Evolutionary conservation across 2,888 invertebrate species (phyloP), one percentile per base, ranked within the genome.

Genomic region (Drosophila histrio): DNA sequence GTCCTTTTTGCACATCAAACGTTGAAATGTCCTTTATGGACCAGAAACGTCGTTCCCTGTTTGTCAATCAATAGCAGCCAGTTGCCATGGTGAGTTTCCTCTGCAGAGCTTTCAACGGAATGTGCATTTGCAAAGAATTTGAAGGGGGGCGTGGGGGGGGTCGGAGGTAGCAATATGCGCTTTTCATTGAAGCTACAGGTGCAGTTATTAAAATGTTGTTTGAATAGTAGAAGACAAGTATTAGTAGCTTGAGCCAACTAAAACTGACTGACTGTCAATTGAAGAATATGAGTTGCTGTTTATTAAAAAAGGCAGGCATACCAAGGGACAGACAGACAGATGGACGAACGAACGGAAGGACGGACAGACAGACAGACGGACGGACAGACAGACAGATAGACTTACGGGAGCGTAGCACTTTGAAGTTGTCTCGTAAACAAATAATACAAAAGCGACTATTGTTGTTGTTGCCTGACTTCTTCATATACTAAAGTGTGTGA

Each of bases 381-480:
- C 30, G 6, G 8, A 6, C 11, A 30, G 38, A 9, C 5, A 11
- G 8, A 3, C 21, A 19, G 11, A 34, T 9, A 34, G n/a, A n/a
- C 4, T 15, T 15, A 52, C 7, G 34, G 53, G 46, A n/a, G 22
- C 30, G 59, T 2, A 66, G 41, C 59, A 64, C 47, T 58, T 63
- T 61, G 60, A 67, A 61, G 56, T 50, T 46, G 49, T 15, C 43
- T 67, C 41, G 63, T 56, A 58, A 60, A 62, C 72, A 70, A 70
- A 60, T 63, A 30, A 26, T 17, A 60, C 57, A 73, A 59, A 50
- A 58, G 54, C 52, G 44, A 30, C 57, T 39, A 30, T 50, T 50
- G 30, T 32, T 58, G 57, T 32, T 60, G 59, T n/a, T n/a, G n/a
- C n/a, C n/a, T n/a, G n/a, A 24, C 47, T 47, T 41, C 38, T 46